A percentile compares a stretch with the other conserved stretches of the same genome.
These are phyloP conservation scores for Metallyticus violacea DNA, from an alignment of 2,888 invertebrate species.

Conservation along the genomic window DNA sequence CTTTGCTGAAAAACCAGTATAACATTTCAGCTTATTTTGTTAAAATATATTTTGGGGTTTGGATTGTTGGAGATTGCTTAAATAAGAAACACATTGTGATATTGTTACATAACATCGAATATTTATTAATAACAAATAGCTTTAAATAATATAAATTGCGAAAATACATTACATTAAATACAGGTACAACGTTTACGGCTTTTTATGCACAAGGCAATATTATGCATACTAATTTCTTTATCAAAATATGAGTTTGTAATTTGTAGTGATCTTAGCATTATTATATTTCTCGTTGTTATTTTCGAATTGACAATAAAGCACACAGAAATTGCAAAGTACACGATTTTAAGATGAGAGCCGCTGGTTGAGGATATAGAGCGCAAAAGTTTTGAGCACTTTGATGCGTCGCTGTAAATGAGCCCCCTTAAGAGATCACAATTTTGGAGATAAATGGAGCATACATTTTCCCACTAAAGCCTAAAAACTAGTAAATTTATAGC, in stretches of 20 bases:
- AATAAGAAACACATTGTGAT: background rate
- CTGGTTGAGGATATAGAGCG: background rate
- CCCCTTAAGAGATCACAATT: too few relatives aligned
- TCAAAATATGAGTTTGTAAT: background rate
- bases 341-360: too few relatives aligned
- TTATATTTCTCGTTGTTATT: background rate
- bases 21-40: too few relatives aligned
- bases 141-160: background rate
- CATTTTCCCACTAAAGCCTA: too few relatives aligned
- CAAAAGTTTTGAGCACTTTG: background rate
- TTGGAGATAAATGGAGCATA: too few relatives aligned
- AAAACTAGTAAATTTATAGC: too few relatives aligned
- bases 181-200: background rate
- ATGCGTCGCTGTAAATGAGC: too few relatives aligned
- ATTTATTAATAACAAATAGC: background rate
- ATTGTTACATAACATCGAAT: background rate
- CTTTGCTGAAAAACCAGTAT: too few relatives aligned
- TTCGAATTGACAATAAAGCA: background rate
- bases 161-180: background rate
- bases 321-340: background rate
- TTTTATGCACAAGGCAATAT: background rate
- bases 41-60: too few relatives aligned
- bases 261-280: background rate
- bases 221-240: background rate
- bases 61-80: too few relatives aligned